These are phyloP conservation scores for Tenodera sinensis DNA, from an alignment of 2,888 invertebrate genomes.

Conservation along the genomic window DNA sequence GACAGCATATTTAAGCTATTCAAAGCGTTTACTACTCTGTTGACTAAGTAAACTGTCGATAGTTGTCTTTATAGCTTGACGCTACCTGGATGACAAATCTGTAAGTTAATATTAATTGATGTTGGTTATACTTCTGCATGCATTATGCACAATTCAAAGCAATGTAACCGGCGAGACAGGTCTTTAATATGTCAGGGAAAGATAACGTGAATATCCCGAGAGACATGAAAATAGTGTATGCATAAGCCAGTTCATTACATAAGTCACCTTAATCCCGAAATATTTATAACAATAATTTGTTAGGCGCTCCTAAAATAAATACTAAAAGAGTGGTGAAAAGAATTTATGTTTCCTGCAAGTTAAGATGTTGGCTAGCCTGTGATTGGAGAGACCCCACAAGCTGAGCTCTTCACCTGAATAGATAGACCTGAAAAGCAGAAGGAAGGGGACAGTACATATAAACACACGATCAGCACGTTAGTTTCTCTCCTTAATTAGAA, in stretches of 20 bases:
- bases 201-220: not conserved
- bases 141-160: not conserved
- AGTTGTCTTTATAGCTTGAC: not conserved
- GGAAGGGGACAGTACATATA: not conserved
- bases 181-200: not conserved
- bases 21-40: no score
- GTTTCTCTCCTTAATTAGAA: constrained; percentile 44
- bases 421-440: not conserved
- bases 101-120: not conserved
- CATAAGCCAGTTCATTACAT: not conserved
- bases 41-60: no score
- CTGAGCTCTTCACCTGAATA: not conserved
- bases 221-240: not conserved
- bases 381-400: constrained; percentile 6
- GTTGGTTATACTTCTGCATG: not conserved
- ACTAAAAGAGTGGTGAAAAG: not conserved
- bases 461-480: constrained; percentile 8
- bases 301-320: not conserved
- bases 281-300: not conserved
- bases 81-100: not conserved
- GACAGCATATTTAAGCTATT: no score
- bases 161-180: not conserved
- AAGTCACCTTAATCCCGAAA: not conserved
- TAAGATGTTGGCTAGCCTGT: constrained; percentile 8
- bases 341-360: not conserved